Evolutionary conservation across 2,888 invertebrate species (phyloP).

Genomic region (Ephialtes manifestator): DNA sequence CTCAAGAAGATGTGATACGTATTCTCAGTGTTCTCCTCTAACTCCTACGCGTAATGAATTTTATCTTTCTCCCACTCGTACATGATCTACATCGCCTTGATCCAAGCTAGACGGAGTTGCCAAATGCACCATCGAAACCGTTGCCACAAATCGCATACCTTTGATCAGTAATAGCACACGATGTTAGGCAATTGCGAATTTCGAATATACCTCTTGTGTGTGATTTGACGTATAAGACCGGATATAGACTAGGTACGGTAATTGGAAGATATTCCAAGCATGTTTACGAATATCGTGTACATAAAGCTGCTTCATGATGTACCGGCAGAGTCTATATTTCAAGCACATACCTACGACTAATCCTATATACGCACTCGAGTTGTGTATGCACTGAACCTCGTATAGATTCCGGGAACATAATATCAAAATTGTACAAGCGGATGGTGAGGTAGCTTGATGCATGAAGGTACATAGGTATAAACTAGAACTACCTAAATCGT

Average conservation of each 20-base stretch:
- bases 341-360: not conserved
- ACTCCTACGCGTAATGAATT: not conserved
- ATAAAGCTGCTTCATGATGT: not conserved
- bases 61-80: not conserved
- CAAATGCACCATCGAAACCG: not conserved
- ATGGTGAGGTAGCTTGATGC: not conserved
- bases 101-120: not conserved
- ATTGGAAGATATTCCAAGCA: not conserved
- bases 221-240: not conserved
- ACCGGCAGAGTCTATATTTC: not conserved
- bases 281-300: not conserved
- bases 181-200: not conserved
- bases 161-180: conserved; percentile 4
- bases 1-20: not conserved
- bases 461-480: conserved; percentile 38
- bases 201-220: not conserved
- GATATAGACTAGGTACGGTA: not conserved
- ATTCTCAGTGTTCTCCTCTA: not conserved
- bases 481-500: conserved; percentile 45
- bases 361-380: not conserved
- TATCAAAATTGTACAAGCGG: conserved; percentile 52
- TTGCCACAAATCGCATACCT: not conserved
- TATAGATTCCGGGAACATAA: conserved; percentile 44
- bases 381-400: conserved; percentile 10
- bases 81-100: not conserved